phyloP scores from a whole-genome alignment of 2,113 vertebrate genomes.

The Caloenas nicobarica region DNA sequence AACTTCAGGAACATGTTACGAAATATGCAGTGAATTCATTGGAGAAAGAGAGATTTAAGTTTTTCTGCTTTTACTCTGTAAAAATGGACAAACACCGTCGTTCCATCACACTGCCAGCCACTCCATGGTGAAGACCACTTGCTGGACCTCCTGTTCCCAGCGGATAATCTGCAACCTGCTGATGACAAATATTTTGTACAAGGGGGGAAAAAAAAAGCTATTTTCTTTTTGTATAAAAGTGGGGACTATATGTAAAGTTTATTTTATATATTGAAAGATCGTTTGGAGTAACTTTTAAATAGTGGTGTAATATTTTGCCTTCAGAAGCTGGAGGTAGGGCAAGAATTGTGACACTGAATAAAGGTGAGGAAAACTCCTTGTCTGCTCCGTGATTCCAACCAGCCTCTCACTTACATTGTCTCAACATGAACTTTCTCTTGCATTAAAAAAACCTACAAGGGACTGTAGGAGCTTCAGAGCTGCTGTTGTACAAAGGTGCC shows the following conservation, averaged over 20 bases:
- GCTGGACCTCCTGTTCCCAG: background rate
- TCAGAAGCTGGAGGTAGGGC: background rate
- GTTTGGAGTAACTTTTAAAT: background rate
- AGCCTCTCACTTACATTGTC: background rate
- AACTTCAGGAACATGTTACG: constrained; percentile 84
- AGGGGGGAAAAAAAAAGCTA: background rate
- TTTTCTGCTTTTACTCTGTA: background rate
- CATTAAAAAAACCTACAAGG: background rate
- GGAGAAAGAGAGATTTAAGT: background rate
- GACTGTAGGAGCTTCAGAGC: background rate
- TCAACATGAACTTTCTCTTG: background rate
- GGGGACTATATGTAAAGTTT: background rate
- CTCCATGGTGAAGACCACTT: background rate
- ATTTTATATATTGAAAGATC: background rate
- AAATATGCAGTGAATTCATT: constrained; percentile 54
- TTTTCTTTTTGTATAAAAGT: background rate
- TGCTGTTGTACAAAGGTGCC: background rate
- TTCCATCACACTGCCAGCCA: background rate
- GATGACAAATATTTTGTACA: background rate
- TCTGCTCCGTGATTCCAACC: background rate
- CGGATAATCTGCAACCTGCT: constrained; percentile 11
- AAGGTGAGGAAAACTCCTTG: background rate
- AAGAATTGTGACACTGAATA: background rate
- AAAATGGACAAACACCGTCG: rapidly evolving
- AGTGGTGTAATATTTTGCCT: background rate